A percentile compares a stretch with the other conserved stretches of the same genome.
These are phyloP conservation scores for Sminthurides aquaticus DNA, from an alignment of 2,888 invertebrate species.

Conservation along the genomic window DNA sequence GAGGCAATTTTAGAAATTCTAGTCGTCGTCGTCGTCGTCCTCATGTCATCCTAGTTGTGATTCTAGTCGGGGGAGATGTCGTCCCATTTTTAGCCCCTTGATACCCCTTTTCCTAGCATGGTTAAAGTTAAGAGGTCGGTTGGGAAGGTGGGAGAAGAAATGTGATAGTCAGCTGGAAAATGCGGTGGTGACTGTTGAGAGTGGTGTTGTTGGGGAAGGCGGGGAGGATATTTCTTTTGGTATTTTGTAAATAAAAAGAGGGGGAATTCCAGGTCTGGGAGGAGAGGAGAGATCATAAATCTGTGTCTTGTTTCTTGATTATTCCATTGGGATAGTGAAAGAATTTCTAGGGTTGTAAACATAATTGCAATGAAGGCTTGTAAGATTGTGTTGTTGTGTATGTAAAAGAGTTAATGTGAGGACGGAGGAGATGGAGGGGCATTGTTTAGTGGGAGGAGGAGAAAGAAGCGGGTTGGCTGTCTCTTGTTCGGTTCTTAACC, in stretches of 20 bases:
- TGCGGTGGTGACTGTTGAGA: not conserved
- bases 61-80: too few relatives aligned
- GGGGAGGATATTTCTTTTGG: not conserved
- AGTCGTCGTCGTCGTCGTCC: too few relatives aligned
- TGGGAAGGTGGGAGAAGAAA: not conserved
- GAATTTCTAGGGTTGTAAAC: constrained; percentile 4
- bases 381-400: not conserved
- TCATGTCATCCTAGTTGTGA: too few relatives aligned
- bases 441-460: not conserved
- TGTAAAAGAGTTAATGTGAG: not conserved
- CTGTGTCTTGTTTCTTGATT: constrained; percentile 7
- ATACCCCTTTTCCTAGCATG: not conserved
- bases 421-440: not conserved
- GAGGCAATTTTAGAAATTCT: too few relatives aligned
- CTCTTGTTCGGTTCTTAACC: not conserved
- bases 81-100: too few relatives aligned
- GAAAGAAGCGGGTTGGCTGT: not conserved
- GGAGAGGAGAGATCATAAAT: constrained; percentile 5
- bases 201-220: too few relatives aligned
- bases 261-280: not conserved
- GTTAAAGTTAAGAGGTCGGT: not conserved
- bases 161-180: constrained; percentile 5
- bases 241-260: not conserved
- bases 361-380: constrained; percentile 5
- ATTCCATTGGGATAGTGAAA: constrained; percentile 1